phyloP scores from a whole-genome alignment of 64 coral and sea anemone species.

The Dendronephthya gigantea region DNA sequence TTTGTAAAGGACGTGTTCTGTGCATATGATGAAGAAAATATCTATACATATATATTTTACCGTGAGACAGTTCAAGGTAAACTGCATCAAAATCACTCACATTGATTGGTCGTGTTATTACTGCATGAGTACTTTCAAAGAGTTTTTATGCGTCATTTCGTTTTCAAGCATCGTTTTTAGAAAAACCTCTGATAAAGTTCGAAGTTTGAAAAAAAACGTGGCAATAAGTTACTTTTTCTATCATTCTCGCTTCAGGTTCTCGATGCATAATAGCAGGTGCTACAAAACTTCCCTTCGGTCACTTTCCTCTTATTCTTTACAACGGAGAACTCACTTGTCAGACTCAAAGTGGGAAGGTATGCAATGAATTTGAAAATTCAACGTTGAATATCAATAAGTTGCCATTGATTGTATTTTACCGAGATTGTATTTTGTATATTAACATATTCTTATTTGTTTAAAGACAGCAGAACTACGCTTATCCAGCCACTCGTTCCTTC shows the following conservation, averaged over 20 bases:
- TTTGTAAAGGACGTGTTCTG: conserved; percentile 71
- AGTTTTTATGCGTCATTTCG: too few species aligned
- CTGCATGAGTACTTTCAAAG: too few species aligned
- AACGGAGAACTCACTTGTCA: conserved; percentile 95
- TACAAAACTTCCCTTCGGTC: conserved; percentile 87
- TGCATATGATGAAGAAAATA: conserved; percentile 90
- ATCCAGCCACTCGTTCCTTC: conserved; percentile 65
- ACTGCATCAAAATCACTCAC: background rate
- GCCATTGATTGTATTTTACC: too few species aligned
- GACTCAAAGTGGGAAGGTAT: conserved; percentile 95
- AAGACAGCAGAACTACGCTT: conserved; percentile 73
- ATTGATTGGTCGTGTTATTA: too few species aligned
- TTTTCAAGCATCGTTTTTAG: too few species aligned
- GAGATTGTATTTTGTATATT: too few species aligned
- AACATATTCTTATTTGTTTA: background rate
- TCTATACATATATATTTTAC: conserved; percentile 97
- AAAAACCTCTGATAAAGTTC: background rate
- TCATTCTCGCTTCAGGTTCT: conserved; percentile 36
- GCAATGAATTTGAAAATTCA: too few species aligned
- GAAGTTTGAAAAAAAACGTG: background rate
- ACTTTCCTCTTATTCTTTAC: conserved; percentile 78
- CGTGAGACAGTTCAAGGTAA: conserved; percentile 71
- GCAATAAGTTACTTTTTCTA: too few species aligned
- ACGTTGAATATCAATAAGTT: too few species aligned
- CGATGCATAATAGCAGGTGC: conserved; percentile 75